Evolutionary conservation across 2,113 vertebrate genomes (phyloP), one percentile per base, ranked within the genome.

Genomic region (Globicephala melas): DNA sequence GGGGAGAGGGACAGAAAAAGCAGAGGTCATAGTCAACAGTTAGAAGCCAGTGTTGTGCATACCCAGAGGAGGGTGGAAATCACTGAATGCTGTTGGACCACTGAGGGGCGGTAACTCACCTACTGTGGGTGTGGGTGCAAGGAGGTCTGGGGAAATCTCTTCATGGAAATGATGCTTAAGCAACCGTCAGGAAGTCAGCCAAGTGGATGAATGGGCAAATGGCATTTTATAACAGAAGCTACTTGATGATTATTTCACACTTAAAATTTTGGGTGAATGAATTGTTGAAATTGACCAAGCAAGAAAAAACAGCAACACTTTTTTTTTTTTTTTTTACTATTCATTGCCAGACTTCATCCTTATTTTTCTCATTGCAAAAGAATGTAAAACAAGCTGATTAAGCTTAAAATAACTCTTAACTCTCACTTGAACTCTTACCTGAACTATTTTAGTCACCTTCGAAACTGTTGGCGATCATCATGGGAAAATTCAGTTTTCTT

Each of bases 301-400:
- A 92, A 71, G 91, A 81, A 67, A 92, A 92, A 41, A 11, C 23
- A 53, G 2, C 14, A 60, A 12, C 36, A 1, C 20, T 77, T 53
- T 77, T 18, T 55, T 79, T 65, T 65, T 67, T 82, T 90, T 94
- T 73, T 33, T 73, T 65, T 87, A 31, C 68, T 65, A 13, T 26
- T 60, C 79, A 63, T 83, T 77, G 82, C 68, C 67, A 84, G 53
- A n/a, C 31, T 62, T 89, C 38, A 79, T 38, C 94, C 33, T 85
- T 70, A 70, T 58, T 94, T 93, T 96, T 62, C 62, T 93, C 58
- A 89, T 79, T 92, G 68, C 53, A 58, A 80, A 91, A 95, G 73
- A 98, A 86, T 79, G 86, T 89, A 83, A 84, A 96, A 68, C 91
- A 91, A 71, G 9, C 33, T 55, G 65, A 84, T 97, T 76, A 96